phyloP scores from a whole-genome alignment of 2,888 invertebrate species.

The Morpho deidamia region DNA sequence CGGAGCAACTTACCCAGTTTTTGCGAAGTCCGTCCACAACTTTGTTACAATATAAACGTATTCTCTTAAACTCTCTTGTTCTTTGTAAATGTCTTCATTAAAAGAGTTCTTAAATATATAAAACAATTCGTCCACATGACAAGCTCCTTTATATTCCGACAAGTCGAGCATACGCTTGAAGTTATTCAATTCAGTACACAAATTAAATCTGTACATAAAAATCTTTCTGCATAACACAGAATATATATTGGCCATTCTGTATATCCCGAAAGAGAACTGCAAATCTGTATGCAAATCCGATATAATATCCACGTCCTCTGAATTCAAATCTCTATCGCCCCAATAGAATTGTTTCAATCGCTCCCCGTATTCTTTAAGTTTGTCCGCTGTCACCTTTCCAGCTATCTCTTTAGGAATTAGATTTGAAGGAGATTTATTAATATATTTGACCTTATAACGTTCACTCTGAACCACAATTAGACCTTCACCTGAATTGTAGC shows the following conservation, averaged over 20 bases:
- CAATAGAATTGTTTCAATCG: conserved; percentile 31
- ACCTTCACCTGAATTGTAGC: conserved; percentile 39
- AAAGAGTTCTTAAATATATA: conserved; percentile 49
- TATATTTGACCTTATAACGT: conserved; percentile 29
- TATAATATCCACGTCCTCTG: conserved; percentile 24
- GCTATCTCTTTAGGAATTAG: conserved; percentile 34
- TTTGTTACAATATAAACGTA: conserved; percentile 44
- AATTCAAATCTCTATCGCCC: conserved; percentile 26
- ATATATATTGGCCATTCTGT: conserved; percentile 30
- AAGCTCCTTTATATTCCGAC: conserved; percentile 41
- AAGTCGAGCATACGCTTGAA: conserved; percentile 24
- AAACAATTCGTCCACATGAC: conserved; percentile 59
- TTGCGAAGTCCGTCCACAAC: conserved; percentile 36
- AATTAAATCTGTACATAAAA: conserved; percentile 33
- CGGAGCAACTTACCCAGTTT: conserved; percentile 34
- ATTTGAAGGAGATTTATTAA: conserved; percentile 30
- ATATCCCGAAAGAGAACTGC: conserved; percentile 29
- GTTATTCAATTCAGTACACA: conserved; percentile 32
- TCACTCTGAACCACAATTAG: conserved; percentile 23
- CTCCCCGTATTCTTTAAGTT: conserved; percentile 26
- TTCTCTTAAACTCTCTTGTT: conserved; percentile 35
- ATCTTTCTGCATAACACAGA: conserved; percentile 15
- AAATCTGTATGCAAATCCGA: conserved; percentile 28
- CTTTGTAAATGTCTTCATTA: conserved; percentile 39
- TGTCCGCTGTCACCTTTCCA: conserved; percentile 25